Evolutionary conservation across 1,140 invertebrate genomes (phyloP).

Genomic region (Drosophila leontia): DNA sequence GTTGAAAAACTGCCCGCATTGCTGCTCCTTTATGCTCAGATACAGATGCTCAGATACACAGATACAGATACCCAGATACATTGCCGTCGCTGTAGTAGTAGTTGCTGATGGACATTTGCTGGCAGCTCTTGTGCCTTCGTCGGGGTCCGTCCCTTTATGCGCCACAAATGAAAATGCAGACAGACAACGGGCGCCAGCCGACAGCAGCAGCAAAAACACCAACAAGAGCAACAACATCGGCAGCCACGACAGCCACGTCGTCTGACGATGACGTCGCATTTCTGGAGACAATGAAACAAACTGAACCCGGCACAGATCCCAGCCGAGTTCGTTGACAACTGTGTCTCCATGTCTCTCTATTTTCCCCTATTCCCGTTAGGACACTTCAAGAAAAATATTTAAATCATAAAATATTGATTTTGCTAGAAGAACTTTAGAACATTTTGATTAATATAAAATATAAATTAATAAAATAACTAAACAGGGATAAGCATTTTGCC

Average conservation of each 20-base stretch:
- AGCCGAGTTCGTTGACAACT: conserved; percentile 74
- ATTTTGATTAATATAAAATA: neutral
- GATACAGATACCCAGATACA: conserved; percentile 38
- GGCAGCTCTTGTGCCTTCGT: conserved; percentile 73
- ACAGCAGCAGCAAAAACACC: conserved; percentile 39
- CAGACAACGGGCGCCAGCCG: conserved; percentile 79
- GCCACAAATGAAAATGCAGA: conserved; percentile 82
- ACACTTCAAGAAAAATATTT: conserved; percentile 8
- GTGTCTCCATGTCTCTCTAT: conserved; percentile 14
- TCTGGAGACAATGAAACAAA: conserved; percentile 76
- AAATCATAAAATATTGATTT: neutral
- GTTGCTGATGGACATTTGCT: conserved; percentile 77
- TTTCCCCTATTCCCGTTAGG: neutral
- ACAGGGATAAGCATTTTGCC: too few species aligned
- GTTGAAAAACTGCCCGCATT: conserved; percentile 40
- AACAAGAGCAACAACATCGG: conserved; percentile 5
- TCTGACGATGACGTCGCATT: conserved; percentile 81
- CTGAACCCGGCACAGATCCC: conserved; percentile 66
- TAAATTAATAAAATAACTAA: neutral
- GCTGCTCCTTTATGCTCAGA: conserved; percentile 61
- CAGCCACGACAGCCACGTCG: conserved; percentile 43
- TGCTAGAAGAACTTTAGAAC: too few species aligned
- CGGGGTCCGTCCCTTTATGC: conserved; percentile 70
- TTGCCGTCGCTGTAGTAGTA: conserved; percentile 41
- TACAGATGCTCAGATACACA: conserved; percentile 27